Base-by-base conservation (phyloP, 1,140 invertebrate species). In the Rhyacophila brunnea region DNA sequence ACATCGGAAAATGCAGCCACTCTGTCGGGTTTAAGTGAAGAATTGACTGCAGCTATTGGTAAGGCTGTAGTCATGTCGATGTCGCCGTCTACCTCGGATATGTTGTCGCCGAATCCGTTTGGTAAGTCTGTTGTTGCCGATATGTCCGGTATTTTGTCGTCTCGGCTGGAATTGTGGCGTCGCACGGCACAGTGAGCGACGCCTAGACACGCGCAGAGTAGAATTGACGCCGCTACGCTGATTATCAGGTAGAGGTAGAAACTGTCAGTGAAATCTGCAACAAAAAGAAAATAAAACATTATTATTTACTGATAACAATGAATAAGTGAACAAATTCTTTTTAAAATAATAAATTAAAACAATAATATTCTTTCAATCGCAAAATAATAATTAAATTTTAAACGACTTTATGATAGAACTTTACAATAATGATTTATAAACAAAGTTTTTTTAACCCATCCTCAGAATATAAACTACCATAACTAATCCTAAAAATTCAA, bases 41-140 rank as follows among this genome's bases (percentile, higher is more conserved):
- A 73, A 52, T 77, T 74, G 2, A 74, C 74, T 1, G 72, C 69
- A 42, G 77, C 77, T 10, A 79, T 72, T 2, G 75, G 75, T 2
- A 73, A 70, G 0, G 74, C 75, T 10, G 74, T 78, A 2, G 74
- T 77, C 60, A 79, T 79, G 60, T 79, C 77, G 11, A 79, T 79
- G 56, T 79, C 77, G 42, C 75, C 77, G 65, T 79, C 77, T 3
- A 79, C 77, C 62, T 79, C 77, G 32, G 77, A 79, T 70, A 79
- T 79, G 61, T 75, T 79, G 68, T 79, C 77, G 61, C 75, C 77
- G 67, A 79, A 79, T 10, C 77, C 77, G 55, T 79, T 77, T 1
- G 77, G 75, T 20, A 79, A 71, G 52, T 79, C 77, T 0, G 77
- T 78, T 0, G 73, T 76, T n/a, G 75, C 77, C 7, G 77, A 79